Base-by-base conservation (phyloP, 2,797 vertebrate genomes). In the Danio albolineatus region DNA sequence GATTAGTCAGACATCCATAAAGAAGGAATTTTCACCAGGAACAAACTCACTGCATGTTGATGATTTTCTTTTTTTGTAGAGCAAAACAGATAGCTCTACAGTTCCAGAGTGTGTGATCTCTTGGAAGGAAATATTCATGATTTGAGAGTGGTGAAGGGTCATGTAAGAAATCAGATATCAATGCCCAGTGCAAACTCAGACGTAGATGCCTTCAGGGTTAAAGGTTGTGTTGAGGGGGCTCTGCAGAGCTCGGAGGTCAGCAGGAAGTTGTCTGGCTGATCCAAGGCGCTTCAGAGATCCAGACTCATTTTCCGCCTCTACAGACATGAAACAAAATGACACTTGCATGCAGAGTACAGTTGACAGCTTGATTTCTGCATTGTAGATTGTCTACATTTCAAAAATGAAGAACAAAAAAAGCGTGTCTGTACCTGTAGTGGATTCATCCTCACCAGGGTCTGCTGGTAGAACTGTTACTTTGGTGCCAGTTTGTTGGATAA, bases 171-270 rank as follows among this genome's bases (percentile, higher is more conserved):
- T 69, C 13, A 6, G 53, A 76, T 41, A 67, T 46, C 43, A 41
- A 51, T 49, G 65, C 13, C 19, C 12, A 6, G 56, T 51, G 66
- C 66, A 71, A 73, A 73, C 87, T 96, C 94, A 99, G 85, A 99
- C 97, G 6, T 99, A 99, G 91, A 99, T 98, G 89, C 97, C 97
- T 85, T 99, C 97, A 0, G 97, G 97, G 91, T 98, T 98, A 87
- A 98, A 96, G 82, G 94, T 94, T 69, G 96, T 96, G 0, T 95
- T 94, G 71, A 94, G 85, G 1, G 94, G 90, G 83, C 93, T 96
- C 88, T 98, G 97, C 1, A 99, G 95, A 67, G 95, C 89, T 12
- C 96, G 95, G 36, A 98, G 95, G 88, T 96, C 93, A 66, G 93
- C 95, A 85, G 97, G 96, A 75, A 99, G 92, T 60, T 96, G 96